Evolutionary conservation across 2,797 vertebrate genomes (phyloP).

Genomic region (Delichon dasypus): DNA sequence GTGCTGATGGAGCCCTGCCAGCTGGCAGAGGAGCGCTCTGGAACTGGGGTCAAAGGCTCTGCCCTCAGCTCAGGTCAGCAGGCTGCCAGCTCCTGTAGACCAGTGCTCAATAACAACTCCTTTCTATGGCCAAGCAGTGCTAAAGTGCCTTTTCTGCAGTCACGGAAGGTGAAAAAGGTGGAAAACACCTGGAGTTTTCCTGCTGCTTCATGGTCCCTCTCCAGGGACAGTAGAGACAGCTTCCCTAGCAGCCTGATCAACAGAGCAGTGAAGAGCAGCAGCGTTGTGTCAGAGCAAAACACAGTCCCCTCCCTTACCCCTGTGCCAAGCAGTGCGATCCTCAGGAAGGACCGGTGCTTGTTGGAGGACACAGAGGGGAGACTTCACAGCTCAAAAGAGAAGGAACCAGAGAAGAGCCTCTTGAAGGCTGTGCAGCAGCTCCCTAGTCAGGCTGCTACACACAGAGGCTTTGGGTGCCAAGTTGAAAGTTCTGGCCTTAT

Average conservation of each 20-base stretch:
- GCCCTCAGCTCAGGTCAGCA: conserved; percentile 65
- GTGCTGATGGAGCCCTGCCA: conserved; percentile 57
- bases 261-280: background rate
- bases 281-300: background rate
- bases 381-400: background rate
- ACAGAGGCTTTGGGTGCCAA: background rate
- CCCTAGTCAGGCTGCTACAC: background rate
- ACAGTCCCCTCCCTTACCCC: background rate
- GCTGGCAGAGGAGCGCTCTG: conserved; percentile 53
- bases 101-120: conserved; percentile 68
- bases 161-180: conserved; percentile 67
- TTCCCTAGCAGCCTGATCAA: background rate
- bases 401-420: conserved; percentile 53
- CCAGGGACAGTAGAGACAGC: conserved; percentile 35
- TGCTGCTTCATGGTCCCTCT: conserved; percentile 17
- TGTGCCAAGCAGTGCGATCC: background rate
- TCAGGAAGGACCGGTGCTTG: conserved; percentile 1
- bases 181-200: conserved; percentile 15
- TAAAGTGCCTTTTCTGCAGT: conserved; percentile 84
- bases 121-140: conserved; percentile 71
- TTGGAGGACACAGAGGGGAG: background rate
- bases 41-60: conserved; percentile 43
- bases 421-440: conserved; percentile 68
- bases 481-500: conserved; percentile 66
- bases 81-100: conserved; percentile 71